Evolutionary conservation across 1,140 invertebrate genomes (phyloP).

Genomic region (Pissodes strobi): DNA sequence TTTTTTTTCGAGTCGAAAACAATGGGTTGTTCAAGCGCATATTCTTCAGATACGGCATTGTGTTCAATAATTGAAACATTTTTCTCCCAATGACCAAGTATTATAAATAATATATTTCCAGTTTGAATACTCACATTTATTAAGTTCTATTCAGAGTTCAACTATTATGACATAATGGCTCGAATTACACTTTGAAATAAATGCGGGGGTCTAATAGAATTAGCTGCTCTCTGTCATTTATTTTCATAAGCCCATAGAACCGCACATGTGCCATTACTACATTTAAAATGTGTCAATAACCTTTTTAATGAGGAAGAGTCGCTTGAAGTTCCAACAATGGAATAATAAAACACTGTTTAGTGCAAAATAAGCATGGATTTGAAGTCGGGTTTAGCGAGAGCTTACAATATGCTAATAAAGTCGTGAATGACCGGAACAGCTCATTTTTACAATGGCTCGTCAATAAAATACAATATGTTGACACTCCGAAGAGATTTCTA

Average conservation of each 20-base stretch:
- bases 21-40: conserved; percentile 11
- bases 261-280: not conserved
- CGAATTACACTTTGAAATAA: conserved; percentile 3
- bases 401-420: too few relatives aligned
- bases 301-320: conserved; percentile 15
- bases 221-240: conserved; percentile 4
- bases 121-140: conserved; percentile 10
- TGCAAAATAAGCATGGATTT: conserved; percentile 1
- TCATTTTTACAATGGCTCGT: too few relatives aligned
- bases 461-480: too few relatives aligned
- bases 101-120: conserved; percentile 9
- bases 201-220: not conserved
- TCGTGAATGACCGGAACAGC: too few relatives aligned
- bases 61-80: conserved; percentile 21
- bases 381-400: too few relatives aligned
- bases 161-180: conserved; percentile 9
- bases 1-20: conserved; percentile 5
- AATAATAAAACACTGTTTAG: conserved; percentile 14
- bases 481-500: too few relatives aligned
- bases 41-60: conserved; percentile 12
- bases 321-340: conserved; percentile 9
- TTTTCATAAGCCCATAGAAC: conserved; percentile 2
- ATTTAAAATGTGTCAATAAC: conserved; percentile 25
- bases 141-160: not conserved
- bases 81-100: conserved; percentile 4